Base-by-base conservation (phyloP, 2,888 invertebrate genomes). In the Malacosoma neustria region DNA sequence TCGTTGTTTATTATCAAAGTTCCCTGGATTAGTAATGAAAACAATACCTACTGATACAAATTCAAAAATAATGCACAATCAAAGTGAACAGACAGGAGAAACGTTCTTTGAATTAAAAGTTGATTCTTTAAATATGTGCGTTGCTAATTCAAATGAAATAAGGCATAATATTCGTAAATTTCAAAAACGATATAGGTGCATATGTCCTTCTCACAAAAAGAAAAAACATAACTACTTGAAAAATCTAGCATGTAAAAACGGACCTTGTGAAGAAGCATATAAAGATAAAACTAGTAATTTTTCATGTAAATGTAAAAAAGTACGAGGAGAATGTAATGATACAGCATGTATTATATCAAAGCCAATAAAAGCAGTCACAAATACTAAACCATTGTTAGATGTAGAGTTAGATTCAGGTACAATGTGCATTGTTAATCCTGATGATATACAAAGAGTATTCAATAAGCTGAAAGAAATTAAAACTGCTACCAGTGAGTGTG, bases 341-440 rank as follows among this genome's bases (percentile, higher is more conserved):
- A 13, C 37, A 15, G 56, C 55, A 2, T 67, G 67, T 35, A 22
- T 22, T 22, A 22, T 22, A 7, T 7, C 4, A 36, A 40, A 13
- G 14, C 13, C 12, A 11, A 38, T 0, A 11, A 36, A 37, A 29
- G 14, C 11, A 5, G 9, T 22, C 5, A 22, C 43, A 35, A 36
- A 29, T 5, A 34, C 41, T 36, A 38, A 40, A 32, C 54, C 52
- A 11, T 40, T 54, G 30, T 49, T 56, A 43, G 54, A 49, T 39
- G 42, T 71, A 12, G 48, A 57, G 31, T 42, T 72, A 29, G 61
- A 70, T 41, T 38, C 48, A 14, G 49, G 57, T 15, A 49, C 49
- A 29, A 64, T 69, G 62, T 52, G 55, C 38, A 48, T 70, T 31
- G 40, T 65, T 11, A 72, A 72, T 49, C 38, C 56, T 4, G 39